Evolutionary conservation across 2,113 vertebrate species (phyloP), one percentile per base, ranked within the genome.

Genomic region (Neogobius melanostomus): DNA sequence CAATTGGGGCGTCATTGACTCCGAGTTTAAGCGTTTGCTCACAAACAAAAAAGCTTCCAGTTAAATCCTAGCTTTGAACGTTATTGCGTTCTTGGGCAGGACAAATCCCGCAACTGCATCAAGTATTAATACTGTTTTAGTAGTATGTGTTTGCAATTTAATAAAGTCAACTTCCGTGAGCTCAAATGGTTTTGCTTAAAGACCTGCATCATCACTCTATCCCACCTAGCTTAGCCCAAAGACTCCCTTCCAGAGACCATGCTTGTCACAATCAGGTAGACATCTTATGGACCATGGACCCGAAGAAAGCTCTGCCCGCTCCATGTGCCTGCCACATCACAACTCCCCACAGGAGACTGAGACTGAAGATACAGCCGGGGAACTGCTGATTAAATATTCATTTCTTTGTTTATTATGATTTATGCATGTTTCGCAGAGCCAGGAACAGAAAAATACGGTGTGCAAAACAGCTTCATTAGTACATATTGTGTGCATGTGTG

Each of bases 401-500:
- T 91, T 79, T 74, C 77, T 83, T 79, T 89, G 88, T 90, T 90
- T 90, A 89, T 91, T 90, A 89, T 89, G 85, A 91, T 90, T 90
- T 90, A 90, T 90, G 87, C 87, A 85, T 88, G 88, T 90, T 90
- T 82, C 82, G 82, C 79, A 43, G 82, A 90, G 88, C 87, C 85
- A 88, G 82, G 64, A 66, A 85, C 68, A 59, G 59, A 77, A 77
- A 63, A 74, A 71, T 85, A 76, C 71, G 69, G 70, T 79, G 83
- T 75, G 74, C 73, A 85, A 82, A 87, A 91, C 87, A 87, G 89
- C 89, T 91, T 91, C 89, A 91, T 90, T 90, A 90, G 84, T 73
- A 85, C 84, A 81, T 62, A 84, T 79, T 89, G 83, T 90, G 87
- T 76, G 80, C 79, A 12, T 71, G 75, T 73, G 77, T 85, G 84